Evolutionary conservation across 2,113 vertebrate genomes (phyloP), one percentile per base, ranked within the genome.

Genomic region (Tylochromis polylepis): DNA sequence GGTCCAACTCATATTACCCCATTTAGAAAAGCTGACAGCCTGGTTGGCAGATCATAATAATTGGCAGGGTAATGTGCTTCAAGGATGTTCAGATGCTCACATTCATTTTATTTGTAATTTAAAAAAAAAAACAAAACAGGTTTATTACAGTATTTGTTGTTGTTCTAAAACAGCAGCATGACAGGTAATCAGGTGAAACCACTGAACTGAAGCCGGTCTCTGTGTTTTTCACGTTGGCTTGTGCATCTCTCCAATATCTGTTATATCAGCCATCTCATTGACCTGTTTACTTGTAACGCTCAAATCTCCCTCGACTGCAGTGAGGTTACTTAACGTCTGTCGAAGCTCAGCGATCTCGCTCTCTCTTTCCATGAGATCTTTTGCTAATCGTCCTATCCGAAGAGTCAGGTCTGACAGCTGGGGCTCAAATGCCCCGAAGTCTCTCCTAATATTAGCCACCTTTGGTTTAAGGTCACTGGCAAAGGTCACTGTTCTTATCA

Each of bases 391-490:
- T 49, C 98, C 98, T 51, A 98, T 97, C 84, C 98, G 95, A 43
- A 97, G 91, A 0, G 96, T 97, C 82, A 99, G 93, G 31, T 99
- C 98, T 22, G 95, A 94, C 93, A 99, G 75, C 89, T 96, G 95
- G 0, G 97, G 97, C 85, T 98, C 97, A 20, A 99, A 93, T 10
- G 87, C 91, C 9, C 94, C 93, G 7, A 98, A 97, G 91, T 98
- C 98, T 75, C 97, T 97, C 86, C 95, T 97, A 24, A 99, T 95
- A 53, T 96, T 93, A 27, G 96, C 94, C 2, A 99, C 95, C 81
- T 98, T 99, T 27, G 98, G 98, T 90, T 98, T 98, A 16, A 99
- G 96, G 89, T 99, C 98, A 16, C 95, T 95, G 79, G 98, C 98
- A 85, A 99, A 99, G 8, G 94, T 96, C 81, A 98, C 94, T 0